A percentile compares a stretch with the other conserved stretches of the same genome.
Evolutionary conservation across 23 tunicate genomes (phyloP).

Genomic region (Halocynthia roretzi): DNA sequence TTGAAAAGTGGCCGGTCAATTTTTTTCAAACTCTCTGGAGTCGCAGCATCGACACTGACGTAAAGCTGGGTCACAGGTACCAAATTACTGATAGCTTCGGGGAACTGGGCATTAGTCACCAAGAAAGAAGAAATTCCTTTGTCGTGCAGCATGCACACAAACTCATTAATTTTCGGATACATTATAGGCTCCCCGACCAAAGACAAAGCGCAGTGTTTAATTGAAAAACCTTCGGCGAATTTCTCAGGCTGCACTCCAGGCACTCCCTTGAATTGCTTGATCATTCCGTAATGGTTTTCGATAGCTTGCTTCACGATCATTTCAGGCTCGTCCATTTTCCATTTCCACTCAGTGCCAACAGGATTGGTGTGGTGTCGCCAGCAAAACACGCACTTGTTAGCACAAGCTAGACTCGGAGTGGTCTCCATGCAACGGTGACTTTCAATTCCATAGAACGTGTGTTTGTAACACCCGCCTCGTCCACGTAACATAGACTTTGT

Average conservation of each 20-base stretch:
- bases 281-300: slow-evolving; percentile 77
- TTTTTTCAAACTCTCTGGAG: slow-evolving; percentile 82
- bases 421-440: slow-evolving; percentile 99
- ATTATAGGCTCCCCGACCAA: slow-evolving; percentile 96
- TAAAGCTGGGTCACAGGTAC: slow-evolving; percentile 88
- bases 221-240: slow-evolving; percentile 92
- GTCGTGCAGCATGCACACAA: slow-evolving; percentile 65
- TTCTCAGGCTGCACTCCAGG: slow-evolving; percentile 92
- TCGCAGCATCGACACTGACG: slow-evolving; percentile 96
- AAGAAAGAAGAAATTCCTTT: slow-evolving; percentile 89
- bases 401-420: slow-evolving; percentile 96
- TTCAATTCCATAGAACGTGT: slow-evolving; percentile 96
- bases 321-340: slow-evolving; percentile 85
- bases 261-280: slow-evolving; percentile 96
- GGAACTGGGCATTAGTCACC: slow-evolving; percentile 97
- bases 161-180: slow-evolving; percentile 88
- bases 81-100: slow-evolving; percentile 81
- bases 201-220: slow-evolving; percentile 92
- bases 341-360: slow-evolving; percentile 98
- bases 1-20: slow-evolving; percentile 92
- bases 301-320: slow-evolving; percentile 72
- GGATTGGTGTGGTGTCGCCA: slow-evolving; percentile 99
- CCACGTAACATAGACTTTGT: slow-evolving; percentile 96
- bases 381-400: slow-evolving; percentile 98
- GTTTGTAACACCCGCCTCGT: slow-evolving; percentile 99